Conservation (phyloP, 1,140 invertebrate species). For the Ganaspis sp. region DNA sequence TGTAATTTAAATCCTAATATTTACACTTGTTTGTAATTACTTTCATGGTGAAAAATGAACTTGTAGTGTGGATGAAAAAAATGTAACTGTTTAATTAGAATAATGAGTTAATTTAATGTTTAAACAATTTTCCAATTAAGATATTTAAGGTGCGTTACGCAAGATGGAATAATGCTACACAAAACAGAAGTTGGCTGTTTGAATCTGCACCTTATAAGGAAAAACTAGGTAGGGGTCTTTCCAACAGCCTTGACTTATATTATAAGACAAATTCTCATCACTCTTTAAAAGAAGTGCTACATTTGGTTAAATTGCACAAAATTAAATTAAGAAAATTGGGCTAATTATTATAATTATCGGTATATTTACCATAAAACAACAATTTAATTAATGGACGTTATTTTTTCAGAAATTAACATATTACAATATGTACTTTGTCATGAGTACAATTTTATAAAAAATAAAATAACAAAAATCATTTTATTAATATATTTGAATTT, state of each 20-base stretch:
- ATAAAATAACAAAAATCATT: no score
- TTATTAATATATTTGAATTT: no score
- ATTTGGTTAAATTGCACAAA: neutral
- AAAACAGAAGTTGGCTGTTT: conserved; percentile 43
- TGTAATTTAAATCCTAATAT: no score
- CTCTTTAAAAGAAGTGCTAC: neutral
- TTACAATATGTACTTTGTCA: no score
- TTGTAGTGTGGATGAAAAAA: neutral
- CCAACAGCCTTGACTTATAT: conserved; percentile 65
- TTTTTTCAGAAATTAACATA: no score
- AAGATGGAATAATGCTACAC: conserved; percentile 53
- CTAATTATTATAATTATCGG: neutral
- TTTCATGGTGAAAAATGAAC: neutral
- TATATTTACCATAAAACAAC: neutral
- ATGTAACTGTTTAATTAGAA: neutral
- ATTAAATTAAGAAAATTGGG: neutral
- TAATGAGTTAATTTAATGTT: conserved; percentile 36
- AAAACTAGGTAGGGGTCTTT: conserved; percentile 71
- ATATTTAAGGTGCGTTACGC: conserved; percentile 45
- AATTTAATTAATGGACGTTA: neutral
- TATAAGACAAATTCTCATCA: conserved; percentile 48
- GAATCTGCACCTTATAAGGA: conserved; percentile 67
- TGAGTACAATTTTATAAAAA: no score
- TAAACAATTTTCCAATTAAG: conserved; percentile 33
- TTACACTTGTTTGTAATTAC: neutral